Evolutionary conservation across 1,140 invertebrate species (phyloP), one percentile per base, ranked within the genome.

Genomic region (Vanessa atalanta): DNA sequence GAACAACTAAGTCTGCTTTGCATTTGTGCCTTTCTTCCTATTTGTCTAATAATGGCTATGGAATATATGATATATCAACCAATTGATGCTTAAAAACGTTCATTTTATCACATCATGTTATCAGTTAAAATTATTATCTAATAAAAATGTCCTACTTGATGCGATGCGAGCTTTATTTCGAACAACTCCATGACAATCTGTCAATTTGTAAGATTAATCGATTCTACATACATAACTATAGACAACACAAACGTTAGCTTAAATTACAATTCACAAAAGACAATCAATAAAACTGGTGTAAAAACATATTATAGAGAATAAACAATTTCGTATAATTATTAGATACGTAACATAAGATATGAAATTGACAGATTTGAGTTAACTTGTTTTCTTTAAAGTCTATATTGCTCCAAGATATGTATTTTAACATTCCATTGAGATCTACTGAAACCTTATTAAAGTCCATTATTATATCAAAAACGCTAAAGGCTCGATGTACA

Each of bases 371-470:
- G 67, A 53, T 57, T 69, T 12, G 20, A 13, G 57, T 50, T 63
- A 4, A 26, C n/a, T 61, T 55, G 64, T 53, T 16, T 65, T 47
- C 63, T 71, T 75, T 70, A 20, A 74, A 65, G 43, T 51, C 69
- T 75, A 75, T 71, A 75, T 71, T 71, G 73, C 69, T 71, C 47
- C 31, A 47, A 71, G 73, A 75, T 75, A 75, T 75, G 73, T 75
- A 67, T 70, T 47, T 31, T 55, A 67, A 61, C 31, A 68, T 48
- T 72, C 13, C 50, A 43, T 57, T 57, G 50, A 60, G 43, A 37
- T 66, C 50, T 65, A 61, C 31, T 55, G 50, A 57, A 7, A 68
- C n/a, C 50, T 55, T 37, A 68, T 47, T 68, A 26, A 37, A 68
- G 11, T 57, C 15, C 14, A 50, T 64, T 71, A 64, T 53, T 20